A percentile compares a stretch with the other conserved stretches of the same genome.
These are phyloP conservation scores for Mustela nigripes DNA, from an alignment of 2,113 vertebrate genomes.

Conservation along the genomic window DNA sequence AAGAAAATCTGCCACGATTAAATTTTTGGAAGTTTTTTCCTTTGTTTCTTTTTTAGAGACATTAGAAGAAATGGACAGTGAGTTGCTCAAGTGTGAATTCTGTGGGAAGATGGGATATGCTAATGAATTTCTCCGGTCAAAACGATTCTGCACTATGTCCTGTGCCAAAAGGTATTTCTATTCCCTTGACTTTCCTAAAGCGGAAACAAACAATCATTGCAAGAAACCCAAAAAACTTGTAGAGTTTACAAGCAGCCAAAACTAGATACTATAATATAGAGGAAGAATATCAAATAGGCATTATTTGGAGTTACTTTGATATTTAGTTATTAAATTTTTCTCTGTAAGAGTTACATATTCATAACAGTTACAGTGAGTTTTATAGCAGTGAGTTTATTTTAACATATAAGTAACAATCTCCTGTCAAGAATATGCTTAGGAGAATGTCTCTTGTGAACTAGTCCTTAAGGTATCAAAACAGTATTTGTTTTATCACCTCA, in stretches of 20 bases:
- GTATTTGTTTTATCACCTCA: not conserved
- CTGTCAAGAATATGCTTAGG: slow-evolving; percentile 3
- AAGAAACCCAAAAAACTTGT: not conserved
- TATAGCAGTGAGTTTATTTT: not conserved
- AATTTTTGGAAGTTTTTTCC: slow-evolving; percentile 54
- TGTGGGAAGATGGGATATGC: slow-evolving; percentile 97
- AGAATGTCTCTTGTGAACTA: not conserved
- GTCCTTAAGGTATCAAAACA: not conserved
- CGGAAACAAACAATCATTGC: not conserved
- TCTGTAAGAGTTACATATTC: not conserved
- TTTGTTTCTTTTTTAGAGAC: slow-evolving; percentile 88
- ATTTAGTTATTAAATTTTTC: not conserved
- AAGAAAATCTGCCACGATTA: slow-evolving; percentile 33
- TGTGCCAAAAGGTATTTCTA: slow-evolving; percentile 95
- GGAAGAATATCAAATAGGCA: not conserved
- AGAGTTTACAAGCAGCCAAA: not conserved
- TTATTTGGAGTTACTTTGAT: slow-evolving; percentile 19
- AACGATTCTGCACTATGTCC: slow-evolving; percentile 97
- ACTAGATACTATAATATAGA: not conserved
- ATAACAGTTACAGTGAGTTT: slow-evolving; percentile 29
- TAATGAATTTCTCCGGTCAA: slow-evolving; percentile 96
- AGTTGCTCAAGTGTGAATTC: slow-evolving; percentile 97
- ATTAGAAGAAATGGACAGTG: slow-evolving; percentile 90
- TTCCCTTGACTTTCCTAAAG: slow-evolving; percentile 60
- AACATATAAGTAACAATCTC: not conserved